phyloP scores from a whole-genome alignment of 2,888 invertebrate species.

The Cheilosia scutellata region DNA sequence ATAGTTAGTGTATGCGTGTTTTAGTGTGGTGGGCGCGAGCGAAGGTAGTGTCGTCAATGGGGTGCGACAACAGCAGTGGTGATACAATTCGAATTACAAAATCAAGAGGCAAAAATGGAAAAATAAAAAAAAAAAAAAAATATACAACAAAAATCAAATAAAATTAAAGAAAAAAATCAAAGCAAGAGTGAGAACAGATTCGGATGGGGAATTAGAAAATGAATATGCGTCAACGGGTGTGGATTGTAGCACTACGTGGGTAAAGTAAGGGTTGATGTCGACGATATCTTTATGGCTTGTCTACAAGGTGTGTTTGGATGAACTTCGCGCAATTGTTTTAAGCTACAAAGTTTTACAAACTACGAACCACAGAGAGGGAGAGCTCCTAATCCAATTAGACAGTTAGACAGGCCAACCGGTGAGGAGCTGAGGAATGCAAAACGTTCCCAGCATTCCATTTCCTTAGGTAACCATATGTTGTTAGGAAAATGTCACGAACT shows the following conservation, averaged over 20 bases:
- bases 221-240: slow-evolving; percentile 40
- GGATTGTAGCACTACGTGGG: slow-evolving; percentile 20
- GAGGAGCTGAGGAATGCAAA: slow-evolving; percentile 17
- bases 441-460: slow-evolving; percentile 55
- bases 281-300: slow-evolving; percentile 15
- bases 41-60: slow-evolving; percentile 73
- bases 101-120: slow-evolving; percentile 61
- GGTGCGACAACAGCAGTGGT: slow-evolving; percentile 76
- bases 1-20: slow-evolving; percentile 21
- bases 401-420: slow-evolving; percentile 41
- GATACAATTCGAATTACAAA: slow-evolving; percentile 73
- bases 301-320: slow-evolving; percentile 29
- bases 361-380: slow-evolving; percentile 10
- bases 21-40: slow-evolving; percentile 50
- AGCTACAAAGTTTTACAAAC: neutral
- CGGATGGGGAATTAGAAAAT: slow-evolving; percentile 41
- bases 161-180: slow-evolving; percentile 72
- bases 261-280: slow-evolving; percentile 16
- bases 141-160: slow-evolving; percentile 52
- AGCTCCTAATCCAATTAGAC: slow-evolving; percentile 68
- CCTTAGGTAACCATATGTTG: slow-evolving; percentile 65
- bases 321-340: slow-evolving; percentile 16
- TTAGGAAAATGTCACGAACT: slow-evolving; percentile 65
- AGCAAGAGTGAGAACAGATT: slow-evolving; percentile 38
- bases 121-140: slow-evolving; percentile 54